Base-by-base conservation (phyloP, 2,888 invertebrate species). In the Yponomeuta plumbellus region DNA sequence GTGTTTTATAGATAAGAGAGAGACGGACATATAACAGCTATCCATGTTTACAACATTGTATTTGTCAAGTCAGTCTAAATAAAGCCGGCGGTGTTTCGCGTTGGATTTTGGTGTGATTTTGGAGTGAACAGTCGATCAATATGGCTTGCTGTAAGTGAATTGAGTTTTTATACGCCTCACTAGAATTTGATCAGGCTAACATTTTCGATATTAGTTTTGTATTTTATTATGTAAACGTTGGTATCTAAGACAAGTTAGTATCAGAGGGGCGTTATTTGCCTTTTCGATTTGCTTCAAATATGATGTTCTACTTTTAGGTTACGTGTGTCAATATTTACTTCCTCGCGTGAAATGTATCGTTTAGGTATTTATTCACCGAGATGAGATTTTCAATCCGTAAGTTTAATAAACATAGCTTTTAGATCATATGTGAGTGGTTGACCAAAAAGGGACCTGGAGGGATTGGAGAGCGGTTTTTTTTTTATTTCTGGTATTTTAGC, bases 141-240 rank as follows among this genome's bases (percentile, higher is more conserved):
- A 58, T 58, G 58, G 20, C 58, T 58, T 58, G 58, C 58, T 58
- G 58, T 58, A 58, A 58, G 58, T 58, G n/a, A 13, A 58, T 58
- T 58, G 2, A 4, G 8, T 58, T 58, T 21, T 34, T 34, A 34
- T 34, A 34, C 8, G 8, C 10, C n/a, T 11, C 11, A 21, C 58
- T 20, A 11, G 21, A 21, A 22, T 58, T 20, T 58, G 1, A 13
- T 56, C n/a, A 56, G 56, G 20, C 11, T 11, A 52, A 2, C 2
- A 34, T 34, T 10, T 2, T 5, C 0, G 34, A 34, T 8, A 34
- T 34, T 6, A 8, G 34, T 34, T 34, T 34, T 34, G 34, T 34
- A 26, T 34, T 34, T 34, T 34, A 8, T 8, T 34, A 8, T 34
- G 0, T 34, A 34, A 34, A 34, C 6, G 34, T 34, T 34, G 34